Conservation (phyloP, 2,888 invertebrate genomes). For the Parnassius mnemosyne region DNA sequence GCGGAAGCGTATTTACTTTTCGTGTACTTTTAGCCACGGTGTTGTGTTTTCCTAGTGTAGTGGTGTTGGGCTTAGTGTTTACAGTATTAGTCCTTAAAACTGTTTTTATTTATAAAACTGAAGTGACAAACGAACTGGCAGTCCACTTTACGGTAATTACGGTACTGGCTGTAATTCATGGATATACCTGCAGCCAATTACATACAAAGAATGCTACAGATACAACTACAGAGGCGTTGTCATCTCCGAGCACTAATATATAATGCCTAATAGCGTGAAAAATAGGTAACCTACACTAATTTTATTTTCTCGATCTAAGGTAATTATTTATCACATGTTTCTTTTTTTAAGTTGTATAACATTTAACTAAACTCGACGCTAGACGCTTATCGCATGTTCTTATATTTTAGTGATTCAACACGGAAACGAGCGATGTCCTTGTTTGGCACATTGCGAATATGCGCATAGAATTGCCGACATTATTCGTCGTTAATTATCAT, state of each 20-base stretch:
- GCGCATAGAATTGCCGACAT: conserved; percentile 63
- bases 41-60: too few relatives aligned
- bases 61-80: neutral
- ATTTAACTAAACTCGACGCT: conserved; percentile 15
- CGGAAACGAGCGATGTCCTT: conserved; percentile 73
- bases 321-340: too few relatives aligned
- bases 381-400: conserved; percentile 38
- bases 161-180: neutral
- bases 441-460: conserved; percentile 71
- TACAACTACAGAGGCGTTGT: too few relatives aligned
- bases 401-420: conserved; percentile 61
- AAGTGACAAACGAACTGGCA: too few relatives aligned
- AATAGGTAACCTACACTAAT: too few relatives aligned
- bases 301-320: too few relatives aligned
- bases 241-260: too few relatives aligned
- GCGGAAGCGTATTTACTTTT: conserved; percentile 36
- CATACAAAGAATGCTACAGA: too few relatives aligned
- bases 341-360: too few relatives aligned
- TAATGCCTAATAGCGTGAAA: too few relatives aligned
- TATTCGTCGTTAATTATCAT: conserved; percentile 66
- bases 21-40: neutral
- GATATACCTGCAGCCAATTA: too few relatives aligned
- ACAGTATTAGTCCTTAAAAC: neutral
- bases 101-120: neutral
- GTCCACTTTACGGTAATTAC: too few relatives aligned